A percentile compares a stretch with the other conserved stretches of the same genome.
phyloP scores from a whole-genome alignment of 2,888 invertebrate species.

The Dynastes maya region DNA sequence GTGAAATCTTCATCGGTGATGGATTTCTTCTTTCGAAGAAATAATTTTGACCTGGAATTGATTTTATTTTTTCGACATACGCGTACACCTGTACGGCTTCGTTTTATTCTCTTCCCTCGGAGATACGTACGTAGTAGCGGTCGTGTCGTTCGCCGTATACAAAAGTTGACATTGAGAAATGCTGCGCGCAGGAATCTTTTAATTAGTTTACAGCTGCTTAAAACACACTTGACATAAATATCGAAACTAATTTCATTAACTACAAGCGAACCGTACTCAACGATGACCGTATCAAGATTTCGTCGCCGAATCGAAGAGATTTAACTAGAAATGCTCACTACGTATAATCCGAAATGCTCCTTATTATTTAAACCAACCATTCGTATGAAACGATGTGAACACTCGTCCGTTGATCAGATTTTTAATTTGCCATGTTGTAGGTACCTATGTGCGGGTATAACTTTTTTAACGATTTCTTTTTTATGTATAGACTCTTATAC shows the following conservation, averaged over 20 bases:
- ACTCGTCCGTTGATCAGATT: neutral
- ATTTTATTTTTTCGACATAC: constrained; percentile 16
- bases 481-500: too few relatives aligned
- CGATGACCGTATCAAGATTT: constrained; percentile 53
- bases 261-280: constrained; percentile 35
- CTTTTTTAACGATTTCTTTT: too few relatives aligned
- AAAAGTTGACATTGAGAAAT: constrained; percentile 46
- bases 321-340: constrained; percentile 49
- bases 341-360: neutral
- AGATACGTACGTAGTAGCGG: constrained; percentile 1
- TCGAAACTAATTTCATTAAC: constrained; percentile 54
- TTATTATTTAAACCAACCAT: constrained; percentile 24
- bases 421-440: neutral
- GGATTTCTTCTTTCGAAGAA: constrained; percentile 11
- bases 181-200: constrained; percentile 50
- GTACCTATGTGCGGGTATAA: too few relatives aligned
- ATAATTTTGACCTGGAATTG: neutral
- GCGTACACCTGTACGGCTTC: constrained; percentile 45
- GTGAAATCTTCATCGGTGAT: constrained; percentile 3
- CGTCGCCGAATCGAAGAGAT: constrained; percentile 46
- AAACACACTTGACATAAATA: constrained; percentile 55
- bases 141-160: constrained; percentile 12
- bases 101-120: constrained; percentile 32
- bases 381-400: neutral
- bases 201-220: constrained; percentile 55